Conservation (phyloP, 2,888 invertebrate species). For the Drosophila lacicola region DNA sequence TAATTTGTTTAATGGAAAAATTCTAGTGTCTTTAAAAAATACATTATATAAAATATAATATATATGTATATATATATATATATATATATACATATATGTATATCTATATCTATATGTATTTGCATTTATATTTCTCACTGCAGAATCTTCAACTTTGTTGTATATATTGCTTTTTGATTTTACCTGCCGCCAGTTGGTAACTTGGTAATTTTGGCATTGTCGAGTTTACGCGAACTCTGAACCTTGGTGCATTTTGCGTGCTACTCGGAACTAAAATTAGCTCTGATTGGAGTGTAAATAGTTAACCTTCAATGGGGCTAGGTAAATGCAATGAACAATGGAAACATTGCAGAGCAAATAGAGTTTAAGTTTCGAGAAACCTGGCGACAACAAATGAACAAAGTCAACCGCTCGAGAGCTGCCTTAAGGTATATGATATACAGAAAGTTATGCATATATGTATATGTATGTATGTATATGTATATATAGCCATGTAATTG, state of each 20-base stretch:
- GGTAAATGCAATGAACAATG: constrained; percentile 6
- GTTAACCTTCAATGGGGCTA: constrained; percentile 2
- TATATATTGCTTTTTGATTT: neutral
- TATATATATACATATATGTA: too few relatives aligned
- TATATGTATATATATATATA: too few relatives aligned
- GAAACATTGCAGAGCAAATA: constrained; percentile 12
- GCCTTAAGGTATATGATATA: neutral
- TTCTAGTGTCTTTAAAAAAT: too few relatives aligned
- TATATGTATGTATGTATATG: neutral
- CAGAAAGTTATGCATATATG: neutral
- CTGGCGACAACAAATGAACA: constrained; percentile 20
- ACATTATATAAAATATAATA: too few relatives aligned
- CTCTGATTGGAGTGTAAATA: constrained; percentile 12
- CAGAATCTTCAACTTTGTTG: neutral
- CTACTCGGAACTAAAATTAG: neutral
- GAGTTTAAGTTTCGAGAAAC: constrained; percentile 23
- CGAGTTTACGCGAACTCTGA: neutral
- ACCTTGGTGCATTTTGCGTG: neutral
- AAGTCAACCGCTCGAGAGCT: neutral
- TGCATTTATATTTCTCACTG: neutral
- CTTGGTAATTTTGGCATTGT: neutral
- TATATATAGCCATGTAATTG: neutral
- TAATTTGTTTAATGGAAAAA: too few relatives aligned
- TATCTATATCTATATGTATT: too few relatives aligned
- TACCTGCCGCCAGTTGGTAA: neutral